Conservation (phyloP, 2,113 vertebrate species). For the Myodes glareolus region DNA sequence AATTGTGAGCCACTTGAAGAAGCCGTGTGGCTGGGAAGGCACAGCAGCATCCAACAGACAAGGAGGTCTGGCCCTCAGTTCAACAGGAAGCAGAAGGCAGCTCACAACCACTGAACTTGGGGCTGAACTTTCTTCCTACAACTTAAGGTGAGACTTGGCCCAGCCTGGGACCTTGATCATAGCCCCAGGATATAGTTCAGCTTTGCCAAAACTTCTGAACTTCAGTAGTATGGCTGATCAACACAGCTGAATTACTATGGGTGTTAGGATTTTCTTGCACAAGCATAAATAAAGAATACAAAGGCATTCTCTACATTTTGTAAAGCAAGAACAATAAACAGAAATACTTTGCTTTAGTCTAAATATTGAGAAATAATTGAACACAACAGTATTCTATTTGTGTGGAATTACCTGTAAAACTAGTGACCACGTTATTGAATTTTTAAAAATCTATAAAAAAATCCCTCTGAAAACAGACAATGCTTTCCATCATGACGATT, state of each 20-base stretch:
- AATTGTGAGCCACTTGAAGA: background rate
- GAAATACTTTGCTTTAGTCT: background rate
- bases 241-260: background rate
- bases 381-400: background rate
- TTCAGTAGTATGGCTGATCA: background rate
- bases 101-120: background rate
- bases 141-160: background rate
- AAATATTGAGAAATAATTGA: background rate
- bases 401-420: constrained; percentile 10
- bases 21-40: background rate
- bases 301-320: background rate
- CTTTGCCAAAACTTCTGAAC: background rate
- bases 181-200: background rate
- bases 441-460: background rate
- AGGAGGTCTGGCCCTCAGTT: too few relatives aligned
- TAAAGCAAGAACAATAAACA: background rate
- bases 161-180: background rate
- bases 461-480: too few relatives aligned
- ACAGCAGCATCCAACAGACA: too few relatives aligned
- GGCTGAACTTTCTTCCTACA: background rate
- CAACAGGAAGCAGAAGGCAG: background rate
- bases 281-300: background rate
- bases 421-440: background rate
- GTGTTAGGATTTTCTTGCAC: background rate
- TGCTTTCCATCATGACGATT: background rate